Conservation (phyloP, 2,888 invertebrate genomes). For the Crocallis elinguaria region DNA sequence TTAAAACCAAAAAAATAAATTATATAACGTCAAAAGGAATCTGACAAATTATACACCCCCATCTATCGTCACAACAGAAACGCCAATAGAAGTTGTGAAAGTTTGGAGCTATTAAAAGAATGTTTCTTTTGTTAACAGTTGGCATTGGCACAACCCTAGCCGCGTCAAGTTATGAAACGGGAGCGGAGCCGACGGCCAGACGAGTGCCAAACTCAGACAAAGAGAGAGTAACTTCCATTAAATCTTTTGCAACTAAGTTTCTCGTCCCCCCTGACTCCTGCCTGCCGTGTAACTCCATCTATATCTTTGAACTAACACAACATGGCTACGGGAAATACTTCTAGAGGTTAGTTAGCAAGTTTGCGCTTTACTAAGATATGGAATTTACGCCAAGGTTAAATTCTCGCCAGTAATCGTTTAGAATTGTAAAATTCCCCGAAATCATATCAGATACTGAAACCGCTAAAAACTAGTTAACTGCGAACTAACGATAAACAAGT, state of each 20-base stretch:
- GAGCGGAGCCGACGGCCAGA: slow-evolving; percentile 65
- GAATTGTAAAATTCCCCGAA: background rate
- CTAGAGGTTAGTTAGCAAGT: slow-evolving; percentile 24
- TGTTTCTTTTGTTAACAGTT: slow-evolving; percentile 23
- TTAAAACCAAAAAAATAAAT: no score
- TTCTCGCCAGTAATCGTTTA: background rate
- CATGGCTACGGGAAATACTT: slow-evolving; percentile 33
- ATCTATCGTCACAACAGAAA: slow-evolving; percentile 22
- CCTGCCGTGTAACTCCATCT: slow-evolving; percentile 40
- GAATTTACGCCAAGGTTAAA: background rate
- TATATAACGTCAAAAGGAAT: no score
- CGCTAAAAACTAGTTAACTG: background rate
- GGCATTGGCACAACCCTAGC: slow-evolving; percentile 54
- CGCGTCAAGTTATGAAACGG: slow-evolving; percentile 68
- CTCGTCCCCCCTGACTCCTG: slow-evolving; percentile 66
- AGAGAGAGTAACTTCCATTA: slow-evolving; percentile 82
- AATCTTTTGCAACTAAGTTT: slow-evolving; percentile 82
- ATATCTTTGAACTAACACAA: slow-evolving; percentile 36
- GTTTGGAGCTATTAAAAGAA: slow-evolving; percentile 26
- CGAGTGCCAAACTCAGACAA: slow-evolving; percentile 80
- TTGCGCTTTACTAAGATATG: slow-evolving; percentile 8
- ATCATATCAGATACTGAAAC: background rate
- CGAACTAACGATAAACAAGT: slow-evolving; percentile 8
- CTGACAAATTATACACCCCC: background rate
- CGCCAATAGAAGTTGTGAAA: slow-evolving; percentile 18